Base-by-base conservation (phyloP, 2,888 invertebrate species). In the Crossocerus cetratus region DNA sequence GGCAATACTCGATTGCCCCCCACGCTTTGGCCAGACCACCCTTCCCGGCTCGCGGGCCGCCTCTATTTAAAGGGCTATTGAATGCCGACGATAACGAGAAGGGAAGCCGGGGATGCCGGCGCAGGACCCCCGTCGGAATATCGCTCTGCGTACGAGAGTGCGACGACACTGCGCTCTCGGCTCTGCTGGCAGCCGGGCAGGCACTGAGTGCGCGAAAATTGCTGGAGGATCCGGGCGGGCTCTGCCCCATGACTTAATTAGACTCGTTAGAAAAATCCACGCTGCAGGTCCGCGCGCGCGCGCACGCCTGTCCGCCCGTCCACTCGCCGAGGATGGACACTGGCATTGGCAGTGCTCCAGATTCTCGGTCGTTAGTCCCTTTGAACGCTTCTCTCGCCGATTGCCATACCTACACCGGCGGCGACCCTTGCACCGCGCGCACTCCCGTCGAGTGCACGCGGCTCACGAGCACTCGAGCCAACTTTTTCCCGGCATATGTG, bases 51-150 rank as follows among this genome's bases (percentile, higher is more conserved):
- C 23, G 23, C 23, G 56, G 66, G 60, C 56, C 65, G 74, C 32
- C 32, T 32, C 32, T 69, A 76, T 76, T 76, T 32, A 32, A 74
- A 74, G 73, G 71, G 71, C 70, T 76, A 75, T 83, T 80, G 77
- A 84, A 83, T 76, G 76, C 83, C 75, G 72, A 72, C 70, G 74
- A 72, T 81, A 81, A 80, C 78, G 76, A 78, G 74, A 80, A 65
- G 55, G 58, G 74, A 43, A 56, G 54, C 62, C n/a, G 65, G 55
- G 61, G 58, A 44, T 53, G 18, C 44, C 59, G n/a, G 8, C 13
- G 49, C 14, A 49, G n/a, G n/a, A n/a, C n/a, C n/a, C n/a, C 49
- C 49, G 8, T 32, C 32, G 32, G 8, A 32, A 32, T 32, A 11
- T 32, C 32, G 32, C 8, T 32, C 32, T 32, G 32, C 32, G 32